Percentiles rank a stretch among this genome's conserved stretches.
Evolutionary conservation across 2,888 invertebrate genomes (phyloP).

Genomic region (Cosmopolites sordidus): DNA sequence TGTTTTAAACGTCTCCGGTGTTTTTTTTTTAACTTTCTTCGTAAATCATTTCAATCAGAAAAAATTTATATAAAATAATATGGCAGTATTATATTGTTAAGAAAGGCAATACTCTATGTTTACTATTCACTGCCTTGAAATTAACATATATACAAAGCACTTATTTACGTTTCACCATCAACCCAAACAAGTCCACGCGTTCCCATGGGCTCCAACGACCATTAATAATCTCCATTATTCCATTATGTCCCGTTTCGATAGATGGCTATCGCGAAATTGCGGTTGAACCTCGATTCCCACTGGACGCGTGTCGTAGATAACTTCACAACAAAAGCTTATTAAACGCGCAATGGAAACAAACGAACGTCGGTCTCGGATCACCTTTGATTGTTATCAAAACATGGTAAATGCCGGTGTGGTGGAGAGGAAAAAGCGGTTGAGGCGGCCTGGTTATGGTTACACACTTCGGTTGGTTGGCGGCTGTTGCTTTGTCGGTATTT

Average conservation of each 20-base stretch:
- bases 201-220: not conserved
- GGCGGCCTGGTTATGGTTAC: slow-evolving; percentile 1
- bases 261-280: slow-evolving; percentile 5
- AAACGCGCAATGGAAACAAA: slow-evolving; percentile 1
- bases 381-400: not conserved
- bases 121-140: too few relatives aligned
- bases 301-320: slow-evolving; percentile 4
- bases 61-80: too few relatives aligned
- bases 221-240: slow-evolving; percentile 1
- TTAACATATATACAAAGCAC: too few relatives aligned
- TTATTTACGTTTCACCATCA: too few relatives aligned
- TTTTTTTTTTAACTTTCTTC: too few relatives aligned
- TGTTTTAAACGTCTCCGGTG: too few relatives aligned
- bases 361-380: not conserved
- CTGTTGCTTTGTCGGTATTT: too few relatives aligned
- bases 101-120: too few relatives aligned
- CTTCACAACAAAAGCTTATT: not conserved
- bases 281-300: slow-evolving; percentile 4
- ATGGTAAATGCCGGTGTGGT: slow-evolving; percentile 1
- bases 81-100: too few relatives aligned
- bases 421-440: not conserved
- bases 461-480: not conserved
- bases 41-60: too few relatives aligned
- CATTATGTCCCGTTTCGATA: slow-evolving; percentile 1
- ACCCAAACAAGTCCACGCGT: not conserved